Base-by-base conservation (phyloP, 2,888 invertebrate genomes). In the Balanococcus diminutus region DNA sequence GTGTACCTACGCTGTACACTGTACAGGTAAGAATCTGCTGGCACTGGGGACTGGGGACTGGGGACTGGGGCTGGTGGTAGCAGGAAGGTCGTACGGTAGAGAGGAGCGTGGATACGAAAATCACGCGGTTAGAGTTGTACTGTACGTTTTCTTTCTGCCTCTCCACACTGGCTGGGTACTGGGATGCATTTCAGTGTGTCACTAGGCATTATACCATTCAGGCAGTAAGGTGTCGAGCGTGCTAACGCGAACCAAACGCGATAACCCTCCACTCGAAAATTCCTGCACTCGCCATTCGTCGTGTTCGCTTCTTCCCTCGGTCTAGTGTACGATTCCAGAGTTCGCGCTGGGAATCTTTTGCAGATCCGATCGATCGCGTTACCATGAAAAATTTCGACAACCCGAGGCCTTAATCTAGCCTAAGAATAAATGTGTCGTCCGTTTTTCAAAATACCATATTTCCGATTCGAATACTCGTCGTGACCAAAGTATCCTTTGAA, bases 41-140 rank as follows among this genome's bases (percentile, higher is more conserved):
- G 19, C n/a, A n/a, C 25, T n/a, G 72, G 84, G 84, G 79, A 84
- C n/a, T n/a, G n/a, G n/a, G n/a, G n/a, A n/a, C n/a, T n/a, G n/a
- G n/a, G n/a, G n/a, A n/a, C n/a, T n/a, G n/a, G n/a, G n/a, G n/a
- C n/a, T 67, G 39, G 25, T 22, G 14, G 19, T 28, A n/a, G 42
- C 31, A 84, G 84, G 84, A 84, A 84, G 84, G 84, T 84, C 84
- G 84, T 39, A 51, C 9, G n/a, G 82, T 82, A 51, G 81, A 81
- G 81, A 42, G 67, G 84, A 72, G 84, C 25, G 72, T 61, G 11
- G 72, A 14, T 39, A 75, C 25, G 31, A 75, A 75, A 84, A 75
- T 84, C 75, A 84, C 84, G 84, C 84, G 84, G 84, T 42, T 84
- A n/a, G n/a, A n/a, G n/a, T n/a, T n/a, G n/a, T n/a, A n/a, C 25